Conservation (phyloP, 1,140 invertebrate genomes). For the Ctenoplectra terminalis region DNA sequence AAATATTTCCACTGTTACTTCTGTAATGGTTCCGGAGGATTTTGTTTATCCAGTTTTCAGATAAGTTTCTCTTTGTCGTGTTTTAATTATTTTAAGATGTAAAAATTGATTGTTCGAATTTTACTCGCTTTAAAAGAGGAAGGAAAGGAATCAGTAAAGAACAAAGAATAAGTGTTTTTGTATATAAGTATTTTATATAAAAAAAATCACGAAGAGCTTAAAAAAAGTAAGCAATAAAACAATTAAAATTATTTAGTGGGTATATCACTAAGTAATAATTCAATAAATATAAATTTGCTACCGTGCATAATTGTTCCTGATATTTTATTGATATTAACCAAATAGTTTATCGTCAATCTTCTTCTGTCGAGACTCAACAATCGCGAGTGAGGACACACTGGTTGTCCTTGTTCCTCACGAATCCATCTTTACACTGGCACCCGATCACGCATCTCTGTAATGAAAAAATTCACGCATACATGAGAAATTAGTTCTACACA, state of each 20-base stretch:
- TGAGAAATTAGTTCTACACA: background rate
- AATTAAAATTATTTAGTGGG: background rate
- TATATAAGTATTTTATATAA: conserved; percentile 25
- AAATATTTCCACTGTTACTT: too few relatives aligned
- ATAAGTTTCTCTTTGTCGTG: too few relatives aligned
- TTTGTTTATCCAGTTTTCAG: background rate
- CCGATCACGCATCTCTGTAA: conserved; percentile 48
- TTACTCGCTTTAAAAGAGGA: background rate
- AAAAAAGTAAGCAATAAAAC: conserved; percentile 14
- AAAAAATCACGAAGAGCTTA: background rate
- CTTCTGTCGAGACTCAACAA: conserved; percentile 27
- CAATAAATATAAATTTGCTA: background rate
- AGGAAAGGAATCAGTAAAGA: background rate
- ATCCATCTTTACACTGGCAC: conserved; percentile 33
- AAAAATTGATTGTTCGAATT: background rate
- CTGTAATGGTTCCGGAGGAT: background rate
- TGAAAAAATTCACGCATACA: background rate
- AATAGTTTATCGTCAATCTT: background rate
- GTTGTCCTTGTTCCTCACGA: conserved; percentile 5
- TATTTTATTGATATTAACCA: background rate
- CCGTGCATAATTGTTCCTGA: background rate
- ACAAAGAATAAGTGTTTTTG: background rate
- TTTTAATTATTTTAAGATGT: background rate
- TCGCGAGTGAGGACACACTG: conserved; percentile 7
- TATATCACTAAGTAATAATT: background rate